Evolutionary conservation across 1,140 invertebrate species (phyloP).

Genomic region (Drosophila simulans): DNA sequence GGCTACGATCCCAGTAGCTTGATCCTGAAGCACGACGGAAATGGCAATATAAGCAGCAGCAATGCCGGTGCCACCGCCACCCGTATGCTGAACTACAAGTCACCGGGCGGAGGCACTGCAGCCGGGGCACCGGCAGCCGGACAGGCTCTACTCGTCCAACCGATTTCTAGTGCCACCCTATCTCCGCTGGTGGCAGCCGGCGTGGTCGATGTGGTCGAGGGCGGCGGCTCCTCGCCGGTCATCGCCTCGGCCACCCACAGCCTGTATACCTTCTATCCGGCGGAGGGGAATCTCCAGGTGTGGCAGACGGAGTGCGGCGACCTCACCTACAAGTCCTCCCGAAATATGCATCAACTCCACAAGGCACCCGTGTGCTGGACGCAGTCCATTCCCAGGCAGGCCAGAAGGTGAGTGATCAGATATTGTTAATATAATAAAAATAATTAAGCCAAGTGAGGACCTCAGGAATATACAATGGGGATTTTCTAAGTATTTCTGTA

Average conservation of each 20-base stretch:
- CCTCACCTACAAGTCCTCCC: conserved; percentile 80
- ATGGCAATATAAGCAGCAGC: conserved; percentile 60
- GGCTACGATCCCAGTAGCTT: conserved; percentile 77
- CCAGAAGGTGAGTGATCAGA: conserved; percentile 76
- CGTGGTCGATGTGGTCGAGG: conserved; percentile 61
- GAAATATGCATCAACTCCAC: conserved; percentile 81
- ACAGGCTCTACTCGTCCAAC: conserved; percentile 74
- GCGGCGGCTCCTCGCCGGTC: conserved; percentile 68
- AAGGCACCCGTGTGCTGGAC: conserved; percentile 84
- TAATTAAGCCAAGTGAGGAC: neutral
- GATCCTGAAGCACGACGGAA: conserved; percentile 76
- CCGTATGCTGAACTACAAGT: conserved; percentile 79
- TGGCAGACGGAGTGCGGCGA: conserved; percentile 83
- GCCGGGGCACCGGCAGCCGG: conserved; percentile 50
- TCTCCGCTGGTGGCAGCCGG: conserved; percentile 61
- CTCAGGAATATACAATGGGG: neutral
- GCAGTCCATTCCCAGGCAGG: conserved; percentile 83
- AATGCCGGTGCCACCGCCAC: conserved; percentile 36
- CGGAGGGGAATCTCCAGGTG: conserved; percentile 82
- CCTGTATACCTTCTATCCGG: conserved; percentile 84
- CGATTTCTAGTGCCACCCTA: conserved; percentile 78
- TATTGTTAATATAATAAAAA: neutral
- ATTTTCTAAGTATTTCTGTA: too few relatives aligned
- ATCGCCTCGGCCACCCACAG: conserved; percentile 82
- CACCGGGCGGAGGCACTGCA: conserved; percentile 25